Evolutionary conservation across 2,888 invertebrate species (phyloP), one percentile per base, ranked within the genome.

Genomic region (Crioceris asparagi): DNA sequence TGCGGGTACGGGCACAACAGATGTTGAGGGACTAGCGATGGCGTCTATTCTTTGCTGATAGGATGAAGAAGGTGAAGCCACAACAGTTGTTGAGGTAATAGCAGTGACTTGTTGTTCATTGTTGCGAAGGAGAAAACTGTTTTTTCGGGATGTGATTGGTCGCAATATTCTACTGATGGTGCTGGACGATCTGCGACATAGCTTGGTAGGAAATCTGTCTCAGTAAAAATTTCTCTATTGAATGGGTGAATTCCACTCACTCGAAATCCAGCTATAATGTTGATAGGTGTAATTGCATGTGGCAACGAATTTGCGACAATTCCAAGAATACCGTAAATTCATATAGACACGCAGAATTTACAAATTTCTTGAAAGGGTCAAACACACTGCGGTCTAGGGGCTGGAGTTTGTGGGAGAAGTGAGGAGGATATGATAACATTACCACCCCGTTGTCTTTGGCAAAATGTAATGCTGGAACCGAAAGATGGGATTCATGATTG

Each of bases 371-470:
- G 23, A 23, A 23, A 7, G 23, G 23, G 7, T n/a, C 23, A 23
- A 7, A 23, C n/a, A 23, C 23, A 7, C 7, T 7, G 7, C 23
- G 7, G n/a, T 23, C 23, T 7, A 23, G 23, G n/a, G 23, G 23
- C 23, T 23, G 23, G 23, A 23, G 23, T n/a, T 23, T 23, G n/a
- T 23, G 23, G 7, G 23, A 23, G 23, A 7, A 23, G n/a, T 23
- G 23, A n/a, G 23, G 7, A 7, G 23, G 23, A 23, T 7, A 23
- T 7, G 23, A 23, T 7, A 23, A n/a, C 23, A 23, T n/a, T 7
- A n/a, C n/a, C n/a, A 23, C 23, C n/a, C 23, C 23, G n/a, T 23
- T 23, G n/a, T n/a, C 23, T n/a, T 23, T 23, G n/a, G n/a, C 23
- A n/a, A 23, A 23, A 23, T 23, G 7, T 23, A 23, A 23, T 23